phyloP scores from a whole-genome alignment of 2,797 vertebrate genomes.

The Natrix natrix region DNA sequence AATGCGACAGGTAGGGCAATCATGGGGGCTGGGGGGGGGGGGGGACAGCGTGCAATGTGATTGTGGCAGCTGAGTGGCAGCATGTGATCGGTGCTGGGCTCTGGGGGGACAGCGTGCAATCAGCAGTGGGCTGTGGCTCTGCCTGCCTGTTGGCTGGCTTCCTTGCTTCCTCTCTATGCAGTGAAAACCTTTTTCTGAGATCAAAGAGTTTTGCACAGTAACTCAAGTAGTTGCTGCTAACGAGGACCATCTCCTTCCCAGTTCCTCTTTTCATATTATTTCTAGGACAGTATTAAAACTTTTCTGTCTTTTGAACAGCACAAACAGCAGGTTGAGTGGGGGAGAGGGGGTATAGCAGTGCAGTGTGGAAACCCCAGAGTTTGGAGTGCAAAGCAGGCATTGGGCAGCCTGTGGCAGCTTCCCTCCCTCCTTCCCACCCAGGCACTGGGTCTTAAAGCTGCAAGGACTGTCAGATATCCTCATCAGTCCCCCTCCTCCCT shows the following conservation, averaged over 20 bases:
- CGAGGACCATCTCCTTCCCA: background rate
- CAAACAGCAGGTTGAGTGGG: background rate
- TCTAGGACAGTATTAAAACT: constrained; percentile 14
- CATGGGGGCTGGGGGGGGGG: too few species aligned
- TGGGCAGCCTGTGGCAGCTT: background rate
- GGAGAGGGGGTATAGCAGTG: constrained; percentile 30
- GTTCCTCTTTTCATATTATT: background rate
- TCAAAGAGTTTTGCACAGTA: background rate
- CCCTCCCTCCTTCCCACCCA: background rate
- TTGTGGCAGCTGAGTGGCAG: too few species aligned
- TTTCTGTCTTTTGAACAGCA: background rate
- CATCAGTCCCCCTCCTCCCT: too few species aligned
- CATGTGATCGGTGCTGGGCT: too few species aligned
- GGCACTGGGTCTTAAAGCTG: background rate
- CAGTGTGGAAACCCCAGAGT: constrained; percentile 35
- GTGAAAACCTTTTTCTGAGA: background rate
- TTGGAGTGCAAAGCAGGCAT: constrained; percentile 14
- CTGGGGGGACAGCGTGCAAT: too few species aligned
- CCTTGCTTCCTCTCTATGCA: background rate
- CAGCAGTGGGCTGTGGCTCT: too few species aligned
- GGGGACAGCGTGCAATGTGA: too few species aligned
- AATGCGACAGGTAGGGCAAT: too few species aligned
- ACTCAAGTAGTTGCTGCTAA: background rate
- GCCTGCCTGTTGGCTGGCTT: background rate
- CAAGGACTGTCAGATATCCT: background rate